Evolutionary conservation across 2,113 vertebrate species (phyloP), one percentile per base, ranked within the genome.

Genomic region (Oceanodroma tethys): DNA sequence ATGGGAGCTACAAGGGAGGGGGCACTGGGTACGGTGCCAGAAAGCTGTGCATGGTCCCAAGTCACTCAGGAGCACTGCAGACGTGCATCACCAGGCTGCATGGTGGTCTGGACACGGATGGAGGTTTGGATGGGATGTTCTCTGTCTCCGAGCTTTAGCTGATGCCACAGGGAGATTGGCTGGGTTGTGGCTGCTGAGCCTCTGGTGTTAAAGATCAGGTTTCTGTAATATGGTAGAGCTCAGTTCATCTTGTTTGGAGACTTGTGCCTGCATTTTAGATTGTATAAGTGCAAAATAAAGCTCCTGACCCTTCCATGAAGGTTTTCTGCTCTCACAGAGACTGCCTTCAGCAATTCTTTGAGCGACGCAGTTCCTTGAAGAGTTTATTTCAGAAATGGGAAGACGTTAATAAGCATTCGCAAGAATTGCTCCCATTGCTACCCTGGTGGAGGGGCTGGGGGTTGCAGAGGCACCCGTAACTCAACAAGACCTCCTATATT

Each of bases 191-290:
- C 48, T 67, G 25, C 45, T 17, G 42, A 38, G 20, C 5, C n/a
- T 47, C 26, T 40, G 23, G 18, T 36, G 45, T 27, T 38, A 47
- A 8, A 75, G 32, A 59, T 26, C 26, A 47, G 26, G 7, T 56
- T 86, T 45, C 32, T 50, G 8, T 66, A 47, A 27, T 8, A 5
- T 5, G 8, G 30, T 4, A 45, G 43, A 63, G 30, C 21, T 85
- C 29, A 20, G 7, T 9, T 74, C 8, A 4, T 13, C 8, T 6
- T 7, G 9, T 58, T 8, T 52, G 78, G 65, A 20, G 40, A 29
- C 0, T 0, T 8, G 8, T 12, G 13, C 9, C 81, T 3, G 0
- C 15, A 30, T 79, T 58, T 60, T 6, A 34, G 48, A 8, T 13
- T 29, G 26, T n/a, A 4, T 5, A 70, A 38, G 16, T 22, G 9